A percentile compares a stretch with the other conserved stretches of the same genome.
These are phyloP conservation scores for Ametastegia equiseti DNA, from an alignment of 2,888 invertebrate species.

Conservation along the genomic window DNA sequence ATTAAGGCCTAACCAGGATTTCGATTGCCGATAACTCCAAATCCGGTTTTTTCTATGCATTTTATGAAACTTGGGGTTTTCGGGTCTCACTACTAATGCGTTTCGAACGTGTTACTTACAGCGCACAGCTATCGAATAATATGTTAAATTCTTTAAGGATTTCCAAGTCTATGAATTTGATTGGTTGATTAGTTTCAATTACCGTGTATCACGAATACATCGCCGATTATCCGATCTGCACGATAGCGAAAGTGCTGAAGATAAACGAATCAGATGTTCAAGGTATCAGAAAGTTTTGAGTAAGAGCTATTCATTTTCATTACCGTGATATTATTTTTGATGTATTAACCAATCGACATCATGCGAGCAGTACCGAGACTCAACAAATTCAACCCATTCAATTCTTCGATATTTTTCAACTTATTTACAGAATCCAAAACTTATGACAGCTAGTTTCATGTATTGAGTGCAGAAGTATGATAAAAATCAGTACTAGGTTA, in stretches of 20 bases:
- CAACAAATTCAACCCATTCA: background rate
- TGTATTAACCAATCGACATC: background rate
- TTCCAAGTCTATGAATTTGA: background rate
- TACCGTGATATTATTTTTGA: background rate
- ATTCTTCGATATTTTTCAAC: background rate
- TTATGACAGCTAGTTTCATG: background rate
- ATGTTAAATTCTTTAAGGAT: background rate
- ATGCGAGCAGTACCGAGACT: background rate
- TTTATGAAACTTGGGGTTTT: background rate
- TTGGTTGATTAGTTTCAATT: background rate
- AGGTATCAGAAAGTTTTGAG: background rate
- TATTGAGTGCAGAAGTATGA: background rate
- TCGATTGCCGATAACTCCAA: background rate
- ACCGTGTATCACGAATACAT: background rate
- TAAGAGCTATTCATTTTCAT: background rate
- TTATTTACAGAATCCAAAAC: background rate
- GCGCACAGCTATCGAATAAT: background rate
- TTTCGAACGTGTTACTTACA: background rate
- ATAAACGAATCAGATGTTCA: background rate
- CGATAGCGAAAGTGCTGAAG: background rate
- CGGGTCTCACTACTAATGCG: background rate
- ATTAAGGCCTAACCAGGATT: background rate
- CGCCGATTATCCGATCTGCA: background rate
- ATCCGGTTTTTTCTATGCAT: background rate
- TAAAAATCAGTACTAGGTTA: too few relatives aligned